Evolutionary conservation across 2,888 invertebrate genomes (phyloP), one percentile per base, ranked within the genome.

Genomic region (Latrodectus hesperus): DNA sequence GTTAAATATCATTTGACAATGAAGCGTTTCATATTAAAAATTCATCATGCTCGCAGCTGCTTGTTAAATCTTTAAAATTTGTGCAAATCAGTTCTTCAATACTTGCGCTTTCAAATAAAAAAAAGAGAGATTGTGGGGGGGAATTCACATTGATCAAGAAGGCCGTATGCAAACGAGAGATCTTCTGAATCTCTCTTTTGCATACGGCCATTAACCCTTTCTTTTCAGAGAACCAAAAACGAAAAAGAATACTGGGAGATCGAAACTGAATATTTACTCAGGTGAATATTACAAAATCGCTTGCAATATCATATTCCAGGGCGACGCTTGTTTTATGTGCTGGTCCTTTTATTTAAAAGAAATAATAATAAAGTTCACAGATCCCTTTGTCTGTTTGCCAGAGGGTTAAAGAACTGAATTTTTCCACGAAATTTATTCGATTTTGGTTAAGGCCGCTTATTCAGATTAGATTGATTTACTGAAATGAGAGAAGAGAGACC

Each of bases 351-450:
- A 68, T 71, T 38, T 38, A n/a, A 60, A 60, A 12, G n/a, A 14
- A 51, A 67, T 74, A 49, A 26, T 68, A 49, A 60, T 38, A 72
- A 75, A 74, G 70, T 82, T 82, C 75, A 70, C 52, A 67, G 52
- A 52, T 38, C 60, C 55, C 79, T 79, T 71, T 79, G 82, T 75
- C 17, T 82, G 55, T 67, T n/a, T 26, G 12, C 17, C n/a, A 60
- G 60, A 55, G 70, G 82, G 82, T 82, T 82, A 75, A 82, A 16
- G 82, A 82, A 82, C 82, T 82, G 60, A 6, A 60, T 60, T 60
- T 38, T 38, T 38, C 38, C 38, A 38, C 38, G 38, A 38, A 38
- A 38, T 38, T 38, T 38, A 38, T 38, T 38, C 38, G 38, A 38
- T 38, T 38, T 38, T 38, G 38, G 38, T 38, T 38, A 38, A 38